A percentile compares a stretch with the other conserved stretches of the same genome.
Conservation (phyloP, 2,797 vertebrate genomes). For the Acrossocheilus wenchowensis region DNA sequence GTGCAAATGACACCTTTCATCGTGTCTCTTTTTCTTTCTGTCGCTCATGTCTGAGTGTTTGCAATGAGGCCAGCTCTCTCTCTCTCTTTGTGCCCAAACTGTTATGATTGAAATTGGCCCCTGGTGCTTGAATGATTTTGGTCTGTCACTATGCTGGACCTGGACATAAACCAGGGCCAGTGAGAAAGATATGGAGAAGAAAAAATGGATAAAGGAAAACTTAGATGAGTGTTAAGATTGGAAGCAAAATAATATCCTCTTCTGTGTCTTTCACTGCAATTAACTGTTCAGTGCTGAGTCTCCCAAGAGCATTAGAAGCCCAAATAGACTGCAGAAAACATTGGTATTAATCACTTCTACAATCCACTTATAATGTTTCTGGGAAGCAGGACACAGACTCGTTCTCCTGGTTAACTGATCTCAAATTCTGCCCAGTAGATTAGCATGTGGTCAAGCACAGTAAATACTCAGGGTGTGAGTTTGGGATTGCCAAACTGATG, state of each 20-base stretch:
- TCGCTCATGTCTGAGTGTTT: constrained; percentile 5
- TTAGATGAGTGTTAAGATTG: not conserved
- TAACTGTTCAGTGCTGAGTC: not conserved
- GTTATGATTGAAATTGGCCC: constrained; percentile 27
- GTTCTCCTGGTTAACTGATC: not conserved
- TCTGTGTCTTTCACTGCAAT: not conserved
- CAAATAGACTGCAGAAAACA: not conserved
- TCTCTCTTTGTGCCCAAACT: not conserved
- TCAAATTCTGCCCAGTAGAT: not conserved
- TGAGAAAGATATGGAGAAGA: not conserved
- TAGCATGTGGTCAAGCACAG: not conserved
- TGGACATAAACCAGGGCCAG: constrained; percentile 12
- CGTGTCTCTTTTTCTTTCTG: constrained; percentile 15
- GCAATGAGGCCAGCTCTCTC: not conserved
- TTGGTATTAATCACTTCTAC: not conserved
- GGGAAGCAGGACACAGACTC: not conserved
- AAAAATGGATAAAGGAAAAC: not conserved
- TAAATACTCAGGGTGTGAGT: not conserved
- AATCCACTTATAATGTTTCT: not conserved
- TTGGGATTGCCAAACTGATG: not conserved
- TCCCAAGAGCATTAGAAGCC: not conserved
- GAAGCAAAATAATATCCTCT: not conserved
- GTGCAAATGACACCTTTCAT: constrained; percentile 31
- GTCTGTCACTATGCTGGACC: constrained; percentile 50
- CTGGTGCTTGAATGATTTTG: constrained; percentile 40